Percentiles rank a stretch among this genome's conserved stretches.
Conservation (phyloP, 1,140 invertebrate species). For the Scaptodrosophila lebanonensis region DNA sequence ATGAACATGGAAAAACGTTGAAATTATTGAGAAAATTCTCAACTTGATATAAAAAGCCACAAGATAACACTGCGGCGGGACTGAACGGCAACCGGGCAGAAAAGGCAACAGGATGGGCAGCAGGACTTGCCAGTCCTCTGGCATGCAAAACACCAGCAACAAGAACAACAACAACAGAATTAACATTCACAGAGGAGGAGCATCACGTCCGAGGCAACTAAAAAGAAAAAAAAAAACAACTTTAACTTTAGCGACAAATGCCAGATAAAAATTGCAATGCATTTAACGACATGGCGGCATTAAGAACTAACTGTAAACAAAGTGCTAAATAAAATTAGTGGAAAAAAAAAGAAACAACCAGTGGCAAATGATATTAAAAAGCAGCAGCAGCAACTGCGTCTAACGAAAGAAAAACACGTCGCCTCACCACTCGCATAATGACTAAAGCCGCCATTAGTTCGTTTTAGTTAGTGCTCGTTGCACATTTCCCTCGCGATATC, state of each 20-base stretch:
- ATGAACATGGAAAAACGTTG: slow-evolving; percentile 50
- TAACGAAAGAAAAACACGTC: too few relatives aligned
- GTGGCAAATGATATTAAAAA: slow-evolving; percentile 33
- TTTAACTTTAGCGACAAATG: slow-evolving; percentile 24
- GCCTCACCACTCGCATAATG: slow-evolving; percentile 14
- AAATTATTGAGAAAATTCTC: slow-evolving; percentile 75
- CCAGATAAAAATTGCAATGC: slow-evolving; percentile 63
- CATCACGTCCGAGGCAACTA: too few relatives aligned
- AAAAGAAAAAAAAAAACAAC: slow-evolving; percentile 15
- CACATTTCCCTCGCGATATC: too few relatives aligned
- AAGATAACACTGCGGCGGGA: slow-evolving; percentile 55
- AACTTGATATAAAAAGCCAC: slow-evolving; percentile 64
- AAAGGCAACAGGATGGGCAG: slow-evolving; percentile 17
- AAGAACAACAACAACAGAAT: slow-evolving; percentile 37
- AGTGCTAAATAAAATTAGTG: slow-evolving; percentile 56
- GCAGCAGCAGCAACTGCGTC: neutral
- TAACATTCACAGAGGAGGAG: too few relatives aligned
- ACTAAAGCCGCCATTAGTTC: slow-evolving; percentile 45
- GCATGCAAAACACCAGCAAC: slow-evolving; percentile 56
- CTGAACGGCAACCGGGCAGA: slow-evolving; percentile 18
- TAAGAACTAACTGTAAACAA: slow-evolving; percentile 36
- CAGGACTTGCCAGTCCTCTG: slow-evolving; percentile 45
- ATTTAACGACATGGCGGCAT: slow-evolving; percentile 49
- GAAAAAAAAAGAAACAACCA: slow-evolving; percentile 12
- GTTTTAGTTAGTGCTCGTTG: slow-evolving; percentile 53